phyloP scores from a whole-genome alignment of 2,888 invertebrate species.

The Xestia c-nigrum region DNA sequence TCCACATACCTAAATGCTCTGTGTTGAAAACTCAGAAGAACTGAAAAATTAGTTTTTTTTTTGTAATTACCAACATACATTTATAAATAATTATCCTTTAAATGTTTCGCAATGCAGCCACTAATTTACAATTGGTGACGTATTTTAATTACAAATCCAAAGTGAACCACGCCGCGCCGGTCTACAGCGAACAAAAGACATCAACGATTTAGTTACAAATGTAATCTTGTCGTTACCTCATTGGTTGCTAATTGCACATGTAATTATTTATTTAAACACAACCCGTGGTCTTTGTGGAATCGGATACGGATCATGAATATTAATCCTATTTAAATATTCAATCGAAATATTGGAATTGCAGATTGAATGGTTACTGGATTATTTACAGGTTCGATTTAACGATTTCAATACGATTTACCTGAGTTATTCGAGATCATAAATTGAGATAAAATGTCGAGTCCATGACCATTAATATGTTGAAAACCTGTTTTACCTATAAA shows the following conservation, averaged over 20 bases:
- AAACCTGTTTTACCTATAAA: conserved; percentile 14
- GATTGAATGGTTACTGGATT: conserved; percentile 40
- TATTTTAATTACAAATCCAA: conserved; percentile 53
- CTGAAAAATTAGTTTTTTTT: neutral
- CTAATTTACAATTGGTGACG: conserved; percentile 27
- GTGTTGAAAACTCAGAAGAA: neutral
- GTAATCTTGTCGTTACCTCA: conserved; percentile 68
- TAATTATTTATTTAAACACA: conserved; percentile 57
- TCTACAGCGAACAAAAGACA: conserved; percentile 67
- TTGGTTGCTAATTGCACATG: conserved; percentile 52
- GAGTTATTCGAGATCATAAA: conserved; percentile 28
- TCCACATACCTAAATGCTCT: neutral
- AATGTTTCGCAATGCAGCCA: neutral
- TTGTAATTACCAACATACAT: neutral
- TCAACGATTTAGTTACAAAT: conserved; percentile 70
- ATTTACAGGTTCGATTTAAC: conserved; percentile 43
- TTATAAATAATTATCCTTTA: neutral
- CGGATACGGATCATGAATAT: conserved; percentile 54
- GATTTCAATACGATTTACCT: conserved; percentile 26
- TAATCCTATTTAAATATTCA: conserved; percentile 51
- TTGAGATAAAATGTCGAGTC: conserved; percentile 18
- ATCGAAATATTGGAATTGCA: conserved; percentile 51
- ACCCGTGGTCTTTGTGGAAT: conserved; percentile 43
- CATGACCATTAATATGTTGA: conserved; percentile 7
- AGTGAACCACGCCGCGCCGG: neutral